Conservation (phyloP, 2,888 invertebrate species). For the Shargacucullia verbasci region DNA sequence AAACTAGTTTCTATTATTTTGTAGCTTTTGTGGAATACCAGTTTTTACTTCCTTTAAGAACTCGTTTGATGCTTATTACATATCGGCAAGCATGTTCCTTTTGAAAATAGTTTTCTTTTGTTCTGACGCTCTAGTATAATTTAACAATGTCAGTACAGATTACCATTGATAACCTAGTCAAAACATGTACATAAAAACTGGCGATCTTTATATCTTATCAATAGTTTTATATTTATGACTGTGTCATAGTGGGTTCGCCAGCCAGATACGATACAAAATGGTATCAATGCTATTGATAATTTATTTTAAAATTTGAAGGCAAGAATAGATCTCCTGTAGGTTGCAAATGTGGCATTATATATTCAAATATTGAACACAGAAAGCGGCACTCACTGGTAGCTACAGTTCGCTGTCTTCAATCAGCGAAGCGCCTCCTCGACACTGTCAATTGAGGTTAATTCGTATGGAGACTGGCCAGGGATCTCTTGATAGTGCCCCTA, state of each 20-base stretch:
- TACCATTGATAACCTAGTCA: slow-evolving; percentile 52
- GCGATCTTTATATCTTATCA: slow-evolving; percentile 50
- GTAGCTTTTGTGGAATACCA: not conserved
- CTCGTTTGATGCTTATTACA: too few species aligned
- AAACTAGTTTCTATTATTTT: slow-evolving; percentile 8
- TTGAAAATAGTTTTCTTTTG: too few species aligned
- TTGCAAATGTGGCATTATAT: slow-evolving; percentile 58
- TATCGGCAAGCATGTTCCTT: too few species aligned
- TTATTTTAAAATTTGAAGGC: slow-evolving; percentile 12
- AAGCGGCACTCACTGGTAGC: slow-evolving; percentile 72
- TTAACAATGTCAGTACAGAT: slow-evolving; percentile 38
- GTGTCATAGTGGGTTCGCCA: slow-evolving; percentile 30
- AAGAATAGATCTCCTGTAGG: slow-evolving; percentile 17
- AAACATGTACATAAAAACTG: slow-evolving; percentile 46
- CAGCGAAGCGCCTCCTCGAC: slow-evolving; percentile 86
- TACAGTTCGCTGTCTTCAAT: slow-evolving; percentile 82
- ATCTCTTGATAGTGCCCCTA: slow-evolving; percentile 82
- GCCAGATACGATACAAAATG: slow-evolving; percentile 7
- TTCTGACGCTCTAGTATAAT: not conserved
- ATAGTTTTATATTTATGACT: slow-evolving; percentile 33
- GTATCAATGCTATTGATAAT: slow-evolving; percentile 6
- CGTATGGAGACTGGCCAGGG: slow-evolving; percentile 84
- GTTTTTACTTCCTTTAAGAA: too few species aligned
- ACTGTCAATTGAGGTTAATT: slow-evolving; percentile 89
- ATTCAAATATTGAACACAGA: slow-evolving; percentile 73